These are phyloP conservation scores for Megatriorchis doriae DNA, from an alignment of 2,113 vertebrate species.

Conservation along the genomic window DNA sequence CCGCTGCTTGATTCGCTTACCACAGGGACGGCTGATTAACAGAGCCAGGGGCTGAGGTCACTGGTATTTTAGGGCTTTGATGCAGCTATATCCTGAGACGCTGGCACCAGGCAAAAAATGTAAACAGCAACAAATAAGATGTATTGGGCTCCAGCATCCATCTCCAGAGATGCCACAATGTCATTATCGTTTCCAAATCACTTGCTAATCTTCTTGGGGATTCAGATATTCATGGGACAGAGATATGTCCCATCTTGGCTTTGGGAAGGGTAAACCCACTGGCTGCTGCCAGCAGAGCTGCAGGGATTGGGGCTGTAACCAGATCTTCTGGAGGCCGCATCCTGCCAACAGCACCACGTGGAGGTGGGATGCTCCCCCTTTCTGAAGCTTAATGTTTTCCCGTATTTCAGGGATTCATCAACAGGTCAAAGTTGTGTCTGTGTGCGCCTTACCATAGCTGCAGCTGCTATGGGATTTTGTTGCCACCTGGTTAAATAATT, in stretches of 20 bases:
- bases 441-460: rapidly evolving
- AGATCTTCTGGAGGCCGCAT: rapidly evolving
- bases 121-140: neutral
- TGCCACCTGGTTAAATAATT: neutral
- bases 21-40: neutral
- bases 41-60: neutral
- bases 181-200: rapidly evolving
- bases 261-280: neutral
- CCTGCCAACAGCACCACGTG: neutral
- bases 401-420: rapidly evolving
- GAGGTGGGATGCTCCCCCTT: neutral
- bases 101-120: neutral
- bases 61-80: neutral
- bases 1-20: neutral
- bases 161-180: neutral
- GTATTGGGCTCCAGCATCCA: neutral
- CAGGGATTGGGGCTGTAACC: rapidly evolving
- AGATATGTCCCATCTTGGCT: neutral
- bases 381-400: neutral
- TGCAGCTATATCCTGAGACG: neutral
- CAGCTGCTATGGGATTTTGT: neutral
- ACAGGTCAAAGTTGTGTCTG: neutral
- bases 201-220: neutral
- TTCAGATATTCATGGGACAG: rapidly evolving
- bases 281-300: rapidly evolving